These are phyloP conservation scores for Zoanthus solanderi DNA, from an alignment of 92 coral and sea anemone genomes.

Conservation along the genomic window DNA sequence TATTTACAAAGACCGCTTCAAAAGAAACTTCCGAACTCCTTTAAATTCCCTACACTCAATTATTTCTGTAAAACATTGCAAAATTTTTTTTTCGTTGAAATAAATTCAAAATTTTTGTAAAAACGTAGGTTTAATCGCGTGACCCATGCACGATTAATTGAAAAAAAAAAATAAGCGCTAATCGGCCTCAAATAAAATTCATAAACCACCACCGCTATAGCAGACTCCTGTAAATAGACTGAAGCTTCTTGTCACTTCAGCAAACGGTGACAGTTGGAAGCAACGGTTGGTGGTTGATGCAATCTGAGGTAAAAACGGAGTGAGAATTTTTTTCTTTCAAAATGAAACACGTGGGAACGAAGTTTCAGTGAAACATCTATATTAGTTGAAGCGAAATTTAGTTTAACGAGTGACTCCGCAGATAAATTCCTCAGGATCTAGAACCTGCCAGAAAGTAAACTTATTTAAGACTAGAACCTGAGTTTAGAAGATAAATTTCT, in stretches of 20 bases:
- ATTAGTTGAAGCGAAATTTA: not conserved
- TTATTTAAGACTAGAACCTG: not conserved
- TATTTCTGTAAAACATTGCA: not conserved
- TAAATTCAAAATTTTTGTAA: not conserved
- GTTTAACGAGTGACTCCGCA: constrained; percentile 4
- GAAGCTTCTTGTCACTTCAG: not conserved
- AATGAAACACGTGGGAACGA: not conserved
- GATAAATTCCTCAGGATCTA: constrained; percentile 44
- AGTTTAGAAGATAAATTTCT: not conserved
- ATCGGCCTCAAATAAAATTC: not conserved
- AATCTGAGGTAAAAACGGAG: not conserved
- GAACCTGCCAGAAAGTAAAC: not conserved
- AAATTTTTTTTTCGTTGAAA: not conserved
- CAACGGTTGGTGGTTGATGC: not conserved
- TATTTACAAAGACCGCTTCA: constrained; percentile 18
- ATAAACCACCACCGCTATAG: not conserved
- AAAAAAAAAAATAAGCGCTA: not conserved
- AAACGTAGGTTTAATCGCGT: constrained; percentile 24
- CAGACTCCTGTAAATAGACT: constrained; percentile 16
- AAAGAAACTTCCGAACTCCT: not conserved
- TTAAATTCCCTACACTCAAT: not conserved
- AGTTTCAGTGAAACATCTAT: not conserved
- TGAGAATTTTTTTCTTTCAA: not conserved
- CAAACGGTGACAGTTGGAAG: not conserved
- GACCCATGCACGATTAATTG: not conserved